These are phyloP conservation scores for Brachionus angularis DNA, from an alignment of 1,140 invertebrate genomes.

Conservation along the genomic window DNA sequence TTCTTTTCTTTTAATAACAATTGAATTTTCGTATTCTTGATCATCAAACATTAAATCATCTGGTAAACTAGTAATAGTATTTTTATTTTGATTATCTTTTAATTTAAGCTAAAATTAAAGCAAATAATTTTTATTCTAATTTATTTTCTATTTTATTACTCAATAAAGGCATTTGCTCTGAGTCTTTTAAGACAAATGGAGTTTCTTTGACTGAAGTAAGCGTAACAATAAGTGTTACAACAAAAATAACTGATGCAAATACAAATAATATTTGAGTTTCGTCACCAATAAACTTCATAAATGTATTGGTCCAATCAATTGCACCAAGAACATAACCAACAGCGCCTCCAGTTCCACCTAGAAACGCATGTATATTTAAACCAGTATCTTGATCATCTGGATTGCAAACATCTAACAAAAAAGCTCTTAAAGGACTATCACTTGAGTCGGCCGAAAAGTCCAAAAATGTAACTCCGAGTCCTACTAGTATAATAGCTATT, in stretches of 20 bases:
- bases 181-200: slow-evolving; percentile 2
- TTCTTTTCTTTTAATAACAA: neutral
- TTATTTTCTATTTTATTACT: too few relatives aligned
- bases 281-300: slow-evolving; percentile 44
- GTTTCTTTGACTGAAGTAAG: slow-evolving; percentile 25
- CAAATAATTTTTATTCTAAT: too few relatives aligned
- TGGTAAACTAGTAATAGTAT: slow-evolving; percentile 16
- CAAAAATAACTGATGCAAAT: slow-evolving; percentile 18
- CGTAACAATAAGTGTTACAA: neutral
- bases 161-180: neutral
- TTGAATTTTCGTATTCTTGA: neutral
- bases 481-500: slow-evolving; percentile 28
- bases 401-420: slow-evolving; percentile 32
- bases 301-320: slow-evolving; percentile 57
- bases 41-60: slow-evolving; percentile 10
- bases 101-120: neutral
- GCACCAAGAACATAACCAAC: slow-evolving; percentile 61
- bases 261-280: slow-evolving; percentile 36
- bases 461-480: slow-evolving; percentile 29
- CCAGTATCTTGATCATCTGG: slow-evolving; percentile 42
- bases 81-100: neutral
- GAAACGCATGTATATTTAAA: slow-evolving; percentile 31
- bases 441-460: slow-evolving; percentile 34
- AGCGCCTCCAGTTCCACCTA: slow-evolving; percentile 55
- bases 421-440: slow-evolving; percentile 33